These are phyloP conservation scores for Campoplex nolae DNA, from an alignment of 2,888 invertebrate genomes.

Conservation along the genomic window DNA sequence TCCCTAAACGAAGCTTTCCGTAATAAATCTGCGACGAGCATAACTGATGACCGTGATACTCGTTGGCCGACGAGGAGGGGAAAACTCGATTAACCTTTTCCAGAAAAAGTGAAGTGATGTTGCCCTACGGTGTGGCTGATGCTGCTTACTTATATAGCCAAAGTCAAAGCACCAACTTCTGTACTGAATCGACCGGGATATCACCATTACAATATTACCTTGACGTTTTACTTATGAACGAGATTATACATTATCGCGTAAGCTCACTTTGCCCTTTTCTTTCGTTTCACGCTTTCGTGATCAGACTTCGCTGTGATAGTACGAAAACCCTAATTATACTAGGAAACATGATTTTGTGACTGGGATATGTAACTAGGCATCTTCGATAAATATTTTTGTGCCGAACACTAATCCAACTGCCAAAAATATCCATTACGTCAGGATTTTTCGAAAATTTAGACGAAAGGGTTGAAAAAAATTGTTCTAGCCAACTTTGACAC, in stretches of 20 bases:
- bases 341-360: no score
- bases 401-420: no score
- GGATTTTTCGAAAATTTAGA: no score
- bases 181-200: conserved; percentile 36
- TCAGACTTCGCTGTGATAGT: not conserved
- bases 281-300: not conserved
- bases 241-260: conserved; percentile 34
- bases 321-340: not conserved
- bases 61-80: conserved; percentile 26
- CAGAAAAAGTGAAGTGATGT: conserved; percentile 24
- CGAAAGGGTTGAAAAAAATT: no score
- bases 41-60: conserved; percentile 59
- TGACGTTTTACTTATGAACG: conserved; percentile 22
- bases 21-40: conserved; percentile 58
- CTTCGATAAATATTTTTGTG: no score
- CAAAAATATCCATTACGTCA: no score
- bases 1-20: conserved; percentile 49
- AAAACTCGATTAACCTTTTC: conserved; percentile 58
- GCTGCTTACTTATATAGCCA: conserved; percentile 15
- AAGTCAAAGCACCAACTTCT: not conserved
- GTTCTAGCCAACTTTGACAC: no score
- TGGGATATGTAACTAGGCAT: no score
- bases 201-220: conserved; percentile 35
- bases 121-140: not conserved
- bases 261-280: conserved; percentile 32